Evolutionary conservation across 2,888 invertebrate genomes (phyloP).

Genomic region (Cryptus viduatorius): DNA sequence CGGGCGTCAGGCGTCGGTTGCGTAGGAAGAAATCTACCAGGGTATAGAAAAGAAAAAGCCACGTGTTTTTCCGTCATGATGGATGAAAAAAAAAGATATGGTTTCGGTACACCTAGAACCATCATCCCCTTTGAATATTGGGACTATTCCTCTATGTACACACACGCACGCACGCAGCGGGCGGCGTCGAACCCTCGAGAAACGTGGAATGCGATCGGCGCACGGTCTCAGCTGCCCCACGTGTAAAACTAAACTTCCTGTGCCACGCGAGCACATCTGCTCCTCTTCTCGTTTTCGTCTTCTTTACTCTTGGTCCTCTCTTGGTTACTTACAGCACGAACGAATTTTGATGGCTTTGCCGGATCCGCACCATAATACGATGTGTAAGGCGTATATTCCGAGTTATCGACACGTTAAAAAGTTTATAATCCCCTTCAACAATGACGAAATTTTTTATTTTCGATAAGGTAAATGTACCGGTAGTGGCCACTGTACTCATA

Average conservation of each 20-base stretch:
- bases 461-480: no score
- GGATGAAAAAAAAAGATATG: conserved; percentile 32
- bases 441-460: no score
- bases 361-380: neutral
- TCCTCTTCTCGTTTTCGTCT: conserved; percentile 62
- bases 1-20: neutral
- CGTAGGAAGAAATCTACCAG: neutral
- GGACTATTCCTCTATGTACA: conserved; percentile 21
- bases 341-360: neutral
- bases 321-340: neutral
- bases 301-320: conserved; percentile 33
- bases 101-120: conserved; percentile 58
- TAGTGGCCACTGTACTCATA: no score
- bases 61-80: conserved; percentile 42
- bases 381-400: neutral
- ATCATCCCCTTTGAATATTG: conserved; percentile 67
- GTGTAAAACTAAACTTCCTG: conserved; percentile 82
- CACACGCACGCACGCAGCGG: conserved; percentile 15
- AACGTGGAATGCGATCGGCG: conserved; percentile 62
- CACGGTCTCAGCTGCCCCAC: conserved; percentile 78
- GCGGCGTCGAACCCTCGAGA: conserved; percentile 36
- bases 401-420: no score
- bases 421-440: no score
- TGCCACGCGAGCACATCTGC: conserved; percentile 81
- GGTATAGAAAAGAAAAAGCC: neutral